Conservation (phyloP, 1,140 invertebrate species). For the Lysiphlebus fabarum region DNA sequence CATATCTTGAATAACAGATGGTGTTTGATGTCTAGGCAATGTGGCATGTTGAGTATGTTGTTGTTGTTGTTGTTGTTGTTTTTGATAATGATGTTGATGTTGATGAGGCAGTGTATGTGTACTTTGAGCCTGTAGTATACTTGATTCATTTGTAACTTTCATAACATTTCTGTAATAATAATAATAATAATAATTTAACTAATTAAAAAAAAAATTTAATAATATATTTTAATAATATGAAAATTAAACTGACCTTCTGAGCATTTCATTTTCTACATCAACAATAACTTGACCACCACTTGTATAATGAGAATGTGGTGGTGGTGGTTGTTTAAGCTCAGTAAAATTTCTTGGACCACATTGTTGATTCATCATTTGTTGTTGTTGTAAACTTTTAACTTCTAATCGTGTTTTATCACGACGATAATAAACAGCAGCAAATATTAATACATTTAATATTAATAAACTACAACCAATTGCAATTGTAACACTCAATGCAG, state of each 20-base stretch:
- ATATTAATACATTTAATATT: constrained; percentile 82
- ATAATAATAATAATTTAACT: constrained; percentile 1
- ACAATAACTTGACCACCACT: constrained; percentile 64
- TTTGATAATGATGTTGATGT: constrained; percentile 57
- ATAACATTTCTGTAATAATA: constrained; percentile 46
- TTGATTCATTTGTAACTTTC: constrained; percentile 60
- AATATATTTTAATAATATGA: not conserved
- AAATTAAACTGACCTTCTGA: constrained; percentile 55
- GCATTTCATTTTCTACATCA: constrained; percentile 74
- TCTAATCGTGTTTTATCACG: constrained; percentile 76
- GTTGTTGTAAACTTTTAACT: constrained; percentile 71
- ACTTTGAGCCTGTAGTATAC: constrained; percentile 54
- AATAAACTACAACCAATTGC: constrained; percentile 84
- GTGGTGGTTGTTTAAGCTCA: constrained; percentile 49
- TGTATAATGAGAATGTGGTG: constrained; percentile 46
- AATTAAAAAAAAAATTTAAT: constrained; percentile 4
- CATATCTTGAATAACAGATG: constrained; percentile 47
- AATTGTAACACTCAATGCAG: constrained; percentile 81
- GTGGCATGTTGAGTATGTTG: constrained; percentile 53
- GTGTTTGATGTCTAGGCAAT: constrained; percentile 36
- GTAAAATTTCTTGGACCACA: constrained; percentile 48
- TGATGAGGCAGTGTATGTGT: constrained; percentile 57
- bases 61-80: constrained; percentile 56
- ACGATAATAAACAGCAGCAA: constrained; percentile 84
- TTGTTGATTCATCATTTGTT: constrained; percentile 67